Conservation (phyloP, 2,888 invertebrate genomes). For the Fabriciana adippe region DNA sequence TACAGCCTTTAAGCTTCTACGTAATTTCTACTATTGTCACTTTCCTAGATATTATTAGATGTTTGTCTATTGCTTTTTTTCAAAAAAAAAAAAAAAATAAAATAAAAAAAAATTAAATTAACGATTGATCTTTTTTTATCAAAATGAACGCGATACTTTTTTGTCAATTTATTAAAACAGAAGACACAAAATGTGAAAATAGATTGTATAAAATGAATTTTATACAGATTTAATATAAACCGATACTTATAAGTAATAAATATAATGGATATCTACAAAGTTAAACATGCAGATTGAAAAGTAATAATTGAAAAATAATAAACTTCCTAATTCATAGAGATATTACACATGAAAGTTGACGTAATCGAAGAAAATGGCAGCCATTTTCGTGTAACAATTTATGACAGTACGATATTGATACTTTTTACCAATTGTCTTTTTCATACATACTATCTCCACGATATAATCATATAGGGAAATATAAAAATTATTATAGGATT, state of each 20-base stretch:
- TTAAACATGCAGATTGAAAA: constrained; percentile 31
- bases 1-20: constrained; percentile 74
- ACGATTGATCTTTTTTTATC: constrained; percentile 6
- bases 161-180: constrained; percentile 5
- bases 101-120: constrained; percentile 1
- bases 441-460: constrained; percentile 2
- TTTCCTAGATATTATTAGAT: constrained; percentile 64
- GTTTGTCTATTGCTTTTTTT: constrained; percentile 31
- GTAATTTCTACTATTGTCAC: constrained; percentile 79
- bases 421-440: not conserved
- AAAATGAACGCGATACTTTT: constrained; percentile 4
- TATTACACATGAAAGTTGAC: not conserved
- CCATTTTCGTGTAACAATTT: not conserved
- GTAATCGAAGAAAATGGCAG: not conserved
- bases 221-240: constrained; percentile 21
- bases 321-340: constrained; percentile 5
- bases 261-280: constrained; percentile 33
- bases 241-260: constrained; percentile 28
- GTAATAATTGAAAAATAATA: constrained; percentile 13
- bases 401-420: no score
- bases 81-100: constrained; percentile 2
- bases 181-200: constrained; percentile 23
- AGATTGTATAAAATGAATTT: constrained; percentile 26
- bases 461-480: not conserved
- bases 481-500: not conserved